Evolutionary conservation across 2,113 vertebrate genomes (phyloP).

Genomic region (Aleadryas rufinucha): DNA sequence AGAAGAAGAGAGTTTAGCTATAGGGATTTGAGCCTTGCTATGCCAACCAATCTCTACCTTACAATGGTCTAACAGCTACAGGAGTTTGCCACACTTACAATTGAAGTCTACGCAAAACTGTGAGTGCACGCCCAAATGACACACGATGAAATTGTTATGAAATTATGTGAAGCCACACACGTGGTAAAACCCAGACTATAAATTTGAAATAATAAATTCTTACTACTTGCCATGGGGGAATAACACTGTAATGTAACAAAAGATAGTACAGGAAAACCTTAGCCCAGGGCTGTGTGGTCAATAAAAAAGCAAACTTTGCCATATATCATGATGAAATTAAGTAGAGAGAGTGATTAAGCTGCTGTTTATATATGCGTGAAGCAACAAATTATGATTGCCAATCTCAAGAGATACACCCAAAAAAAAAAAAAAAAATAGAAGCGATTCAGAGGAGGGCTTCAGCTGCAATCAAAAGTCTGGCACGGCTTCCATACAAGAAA

Average conservation of each 20-base stretch:
- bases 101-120: background rate
- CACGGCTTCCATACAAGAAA: background rate
- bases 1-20: background rate
- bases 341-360: background rate
- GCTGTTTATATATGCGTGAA: background rate
- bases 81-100: background rate
- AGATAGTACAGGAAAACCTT: background rate
- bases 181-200: background rate
- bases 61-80: background rate
- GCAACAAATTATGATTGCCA: background rate
- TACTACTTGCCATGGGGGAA: background rate
- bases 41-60: background rate
- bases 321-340: background rate
- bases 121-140: background rate
- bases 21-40: background rate
- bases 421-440: background rate
- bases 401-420: background rate
- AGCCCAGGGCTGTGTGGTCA: rapidly evolving
- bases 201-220: background rate
- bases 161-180: background rate
- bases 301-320: background rate
- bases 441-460: background rate
- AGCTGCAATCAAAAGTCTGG: background rate
- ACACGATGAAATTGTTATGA: background rate
- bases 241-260: background rate